Percentiles rank a stretch among this genome's conserved stretches.
These are phyloP conservation scores for Ptychochromis oligacanthus DNA, from an alignment of 2,113 vertebrate species.

Conservation along the genomic window DNA sequence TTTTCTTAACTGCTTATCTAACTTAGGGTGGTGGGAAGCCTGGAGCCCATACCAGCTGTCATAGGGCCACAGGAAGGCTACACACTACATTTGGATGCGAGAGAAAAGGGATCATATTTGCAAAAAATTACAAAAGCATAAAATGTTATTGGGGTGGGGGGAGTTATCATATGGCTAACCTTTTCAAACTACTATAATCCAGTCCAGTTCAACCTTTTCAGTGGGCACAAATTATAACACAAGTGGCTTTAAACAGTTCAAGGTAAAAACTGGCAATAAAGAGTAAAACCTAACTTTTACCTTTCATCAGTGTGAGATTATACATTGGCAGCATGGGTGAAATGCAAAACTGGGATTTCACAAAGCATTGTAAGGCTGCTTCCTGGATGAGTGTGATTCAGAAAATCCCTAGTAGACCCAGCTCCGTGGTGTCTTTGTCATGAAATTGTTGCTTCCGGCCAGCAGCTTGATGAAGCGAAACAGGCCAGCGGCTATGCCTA, in stretches of 20 bases:
- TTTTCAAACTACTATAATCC: neutral
- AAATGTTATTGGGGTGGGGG: no score
- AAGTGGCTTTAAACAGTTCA: neutral
- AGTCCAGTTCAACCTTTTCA: neutral
- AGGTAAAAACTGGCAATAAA: neutral
- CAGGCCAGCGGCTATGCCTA: constrained; percentile 58
- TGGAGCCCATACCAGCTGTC: neutral
- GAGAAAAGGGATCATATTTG: neutral
- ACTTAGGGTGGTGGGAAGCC: neutral
- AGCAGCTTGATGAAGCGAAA: constrained; percentile 63
- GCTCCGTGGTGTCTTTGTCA: constrained; percentile 51
- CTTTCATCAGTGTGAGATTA: neutral
- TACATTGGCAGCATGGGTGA: neutral
- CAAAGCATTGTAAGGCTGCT: constrained; percentile 11
- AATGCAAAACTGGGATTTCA: constrained; percentile 20
- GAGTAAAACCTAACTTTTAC: neutral
- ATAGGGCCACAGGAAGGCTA: neutral
- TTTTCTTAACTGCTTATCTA: no score
- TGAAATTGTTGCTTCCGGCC: constrained; percentile 54
- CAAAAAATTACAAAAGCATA: neutral
- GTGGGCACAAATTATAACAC: neutral
- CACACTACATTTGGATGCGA: neutral
- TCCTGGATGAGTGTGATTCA: constrained; percentile 27
- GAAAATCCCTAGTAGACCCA: constrained; percentile 48
- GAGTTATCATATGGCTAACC: neutral